phyloP scores from a whole-genome alignment of 1,140 invertebrate genomes.

The Neodiprion virginianus region DNA sequence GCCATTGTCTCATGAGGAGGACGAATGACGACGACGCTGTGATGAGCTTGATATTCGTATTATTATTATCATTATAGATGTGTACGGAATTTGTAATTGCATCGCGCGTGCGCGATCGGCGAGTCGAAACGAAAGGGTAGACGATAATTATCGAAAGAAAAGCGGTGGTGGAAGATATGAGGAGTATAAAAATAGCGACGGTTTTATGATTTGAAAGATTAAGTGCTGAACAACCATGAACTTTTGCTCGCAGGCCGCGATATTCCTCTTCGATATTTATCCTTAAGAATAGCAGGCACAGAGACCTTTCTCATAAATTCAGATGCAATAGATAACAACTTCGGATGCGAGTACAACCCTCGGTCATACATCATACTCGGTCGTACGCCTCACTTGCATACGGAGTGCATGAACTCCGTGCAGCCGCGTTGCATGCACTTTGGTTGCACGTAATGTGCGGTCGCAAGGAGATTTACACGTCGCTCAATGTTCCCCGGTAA shows the following conservation, averaged over 20 bases:
- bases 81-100: no score
- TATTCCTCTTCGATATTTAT: conserved; percentile 1
- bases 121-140: background rate
- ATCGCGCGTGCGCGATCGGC: no score
- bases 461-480: no score
- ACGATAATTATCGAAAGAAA: background rate
- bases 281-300: background rate
- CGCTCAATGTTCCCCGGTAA: no score
- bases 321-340: background rate
- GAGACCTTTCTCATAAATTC: conserved; percentile 5
- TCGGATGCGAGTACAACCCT: conserved; percentile 1
- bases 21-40: no score
- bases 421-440: no score
- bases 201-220: background rate
- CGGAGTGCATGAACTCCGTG: no score
- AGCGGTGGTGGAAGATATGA: background rate
- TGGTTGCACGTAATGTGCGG: no score
- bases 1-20: no score
- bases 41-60: no score
- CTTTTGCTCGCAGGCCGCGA: background rate
- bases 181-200: background rate
- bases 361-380: background rate
- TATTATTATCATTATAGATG: no score
- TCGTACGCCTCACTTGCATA: no score
- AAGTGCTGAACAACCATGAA: background rate